Percentiles rank a stretch among this genome's conserved stretches.
Evolutionary conservation across 2,888 invertebrate genomes (phyloP).

Genomic region (Lasioglossum morio): DNA sequence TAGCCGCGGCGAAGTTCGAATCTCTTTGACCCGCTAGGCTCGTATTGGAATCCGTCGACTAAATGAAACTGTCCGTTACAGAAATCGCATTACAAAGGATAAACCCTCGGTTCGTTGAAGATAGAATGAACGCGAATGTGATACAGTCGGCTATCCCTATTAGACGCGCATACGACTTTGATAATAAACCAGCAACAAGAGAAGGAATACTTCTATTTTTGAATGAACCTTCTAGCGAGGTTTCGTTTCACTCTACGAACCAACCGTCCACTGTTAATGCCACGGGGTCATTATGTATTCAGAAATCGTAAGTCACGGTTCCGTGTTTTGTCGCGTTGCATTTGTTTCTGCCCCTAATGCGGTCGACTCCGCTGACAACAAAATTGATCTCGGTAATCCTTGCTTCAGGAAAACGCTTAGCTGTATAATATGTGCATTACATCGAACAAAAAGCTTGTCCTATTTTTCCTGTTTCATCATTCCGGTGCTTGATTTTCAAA

Average conservation of each 20-base stretch:
- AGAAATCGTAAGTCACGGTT: constrained; percentile 8
- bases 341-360: constrained; percentile 3
- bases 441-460: background rate
- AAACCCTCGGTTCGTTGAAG: constrained; percentile 28
- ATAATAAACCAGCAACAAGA: constrained; percentile 18
- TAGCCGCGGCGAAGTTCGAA: constrained; percentile 27
- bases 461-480: background rate
- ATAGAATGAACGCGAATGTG: background rate
- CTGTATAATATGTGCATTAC: background rate
- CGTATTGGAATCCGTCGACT: constrained; percentile 32
- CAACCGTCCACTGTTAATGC: background rate
- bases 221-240: background rate
- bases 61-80: constrained; percentile 56
- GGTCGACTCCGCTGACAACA: background rate
- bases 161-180: constrained; percentile 25
- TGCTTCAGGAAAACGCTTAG: background rate
- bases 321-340: background rate
- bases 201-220: constrained; percentile 7
- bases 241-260: background rate
- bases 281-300: background rate
- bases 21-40: constrained; percentile 38
- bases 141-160: background rate
- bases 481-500: background rate
- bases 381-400: background rate
- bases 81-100: constrained; percentile 38